These are phyloP conservation scores for Brassicogethes aeneus DNA, from an alignment of 2,888 invertebrate species.

Conservation along the genomic window DNA sequence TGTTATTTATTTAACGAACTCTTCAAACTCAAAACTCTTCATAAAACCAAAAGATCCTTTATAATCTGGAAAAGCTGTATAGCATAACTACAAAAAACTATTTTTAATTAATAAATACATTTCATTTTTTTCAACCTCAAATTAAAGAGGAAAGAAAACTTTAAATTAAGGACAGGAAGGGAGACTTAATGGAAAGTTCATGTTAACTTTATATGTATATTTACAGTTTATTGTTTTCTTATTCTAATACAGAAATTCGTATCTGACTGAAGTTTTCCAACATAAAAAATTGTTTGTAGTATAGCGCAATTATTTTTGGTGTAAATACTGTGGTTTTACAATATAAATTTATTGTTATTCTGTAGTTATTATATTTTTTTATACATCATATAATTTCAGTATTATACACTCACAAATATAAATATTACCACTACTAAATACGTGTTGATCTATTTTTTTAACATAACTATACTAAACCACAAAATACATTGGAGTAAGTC, in stretches of 20 bases:
- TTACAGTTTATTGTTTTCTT: background rate
- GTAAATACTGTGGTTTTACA: background rate
- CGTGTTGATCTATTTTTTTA: conserved; percentile 14
- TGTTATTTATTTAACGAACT: too few relatives aligned
- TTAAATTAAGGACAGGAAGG: background rate
- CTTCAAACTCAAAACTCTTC: too few relatives aligned
- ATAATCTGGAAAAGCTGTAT: too few relatives aligned
- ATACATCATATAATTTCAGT: background rate
- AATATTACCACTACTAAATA: conserved; percentile 7
- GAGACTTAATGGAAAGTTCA: background rate
- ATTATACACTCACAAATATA: conserved; percentile 1
- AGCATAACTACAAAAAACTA: too few relatives aligned
- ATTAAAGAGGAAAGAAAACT: too few relatives aligned
- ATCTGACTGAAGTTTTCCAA: background rate
- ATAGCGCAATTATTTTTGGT: background rate
- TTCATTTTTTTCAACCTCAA: too few relatives aligned
- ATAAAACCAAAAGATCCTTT: too few relatives aligned
- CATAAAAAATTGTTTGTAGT: background rate
- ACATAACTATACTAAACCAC: conserved; percentile 15
- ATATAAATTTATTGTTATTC: background rate
- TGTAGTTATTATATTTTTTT: background rate
- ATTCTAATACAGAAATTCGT: background rate
- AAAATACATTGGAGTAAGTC: conserved; percentile 13
- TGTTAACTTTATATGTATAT: background rate
- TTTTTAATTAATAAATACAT: too few relatives aligned